Evolutionary conservation across 1,140 invertebrate genomes (phyloP).

Genomic region (Bombus cullumanus): DNA sequence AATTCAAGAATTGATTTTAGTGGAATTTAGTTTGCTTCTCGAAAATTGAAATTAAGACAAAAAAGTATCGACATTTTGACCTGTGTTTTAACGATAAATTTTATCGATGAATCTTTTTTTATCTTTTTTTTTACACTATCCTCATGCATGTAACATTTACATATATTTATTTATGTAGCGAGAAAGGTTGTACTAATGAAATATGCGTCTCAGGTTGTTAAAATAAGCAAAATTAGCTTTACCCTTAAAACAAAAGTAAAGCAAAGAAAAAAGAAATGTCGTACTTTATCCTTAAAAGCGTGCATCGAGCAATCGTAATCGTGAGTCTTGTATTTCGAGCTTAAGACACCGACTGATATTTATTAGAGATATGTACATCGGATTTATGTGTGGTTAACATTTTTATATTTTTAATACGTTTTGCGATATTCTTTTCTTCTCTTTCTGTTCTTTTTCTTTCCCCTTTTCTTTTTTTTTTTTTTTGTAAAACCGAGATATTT

Average conservation of each 20-base stretch:
- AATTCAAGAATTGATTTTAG: background rate
- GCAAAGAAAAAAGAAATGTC: background rate
- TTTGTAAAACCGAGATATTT: background rate
- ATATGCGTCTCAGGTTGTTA: background rate
- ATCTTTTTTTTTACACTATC: background rate
- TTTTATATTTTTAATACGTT: background rate
- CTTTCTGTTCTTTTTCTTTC: background rate
- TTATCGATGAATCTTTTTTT: background rate
- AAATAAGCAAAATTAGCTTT: constrained; percentile 3
- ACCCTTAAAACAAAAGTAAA: background rate
- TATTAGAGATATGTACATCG: constrained; percentile 20
- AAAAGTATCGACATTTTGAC: background rate
- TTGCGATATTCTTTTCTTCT: background rate
- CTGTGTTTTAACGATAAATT: background rate
- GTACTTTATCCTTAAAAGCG: background rate
- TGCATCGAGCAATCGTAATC: constrained; percentile 5
- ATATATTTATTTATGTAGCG: background rate
- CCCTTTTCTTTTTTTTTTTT: background rate
- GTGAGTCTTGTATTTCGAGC: background rate
- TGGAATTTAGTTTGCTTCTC: background rate
- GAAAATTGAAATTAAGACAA: background rate
- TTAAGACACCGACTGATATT: constrained; percentile 45
- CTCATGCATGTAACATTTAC: background rate
- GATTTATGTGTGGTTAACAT: constrained; percentile 17
- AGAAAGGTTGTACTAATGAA: background rate